These are phyloP conservation scores for Petrocephalus zakoni DNA, from an alignment of 2,113 vertebrate genomes.

Conservation along the genomic window DNA sequence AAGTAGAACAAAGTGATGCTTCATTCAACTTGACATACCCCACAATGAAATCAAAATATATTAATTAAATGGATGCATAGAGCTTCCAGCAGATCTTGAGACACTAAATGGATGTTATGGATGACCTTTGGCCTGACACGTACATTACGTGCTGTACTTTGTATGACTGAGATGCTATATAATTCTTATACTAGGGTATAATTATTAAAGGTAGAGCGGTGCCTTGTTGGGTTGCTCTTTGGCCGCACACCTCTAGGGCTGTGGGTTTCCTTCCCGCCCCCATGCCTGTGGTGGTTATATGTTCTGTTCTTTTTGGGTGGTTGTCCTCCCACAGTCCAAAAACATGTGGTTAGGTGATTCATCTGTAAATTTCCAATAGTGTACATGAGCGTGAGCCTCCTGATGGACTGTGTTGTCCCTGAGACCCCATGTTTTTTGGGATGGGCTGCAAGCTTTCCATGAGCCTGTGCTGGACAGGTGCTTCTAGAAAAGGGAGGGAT, in stretches of 20 bases:
- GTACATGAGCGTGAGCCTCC: background rate
- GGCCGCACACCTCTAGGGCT: background rate
- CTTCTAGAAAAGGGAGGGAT: background rate
- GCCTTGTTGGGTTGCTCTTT: background rate
- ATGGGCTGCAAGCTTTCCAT: background rate
- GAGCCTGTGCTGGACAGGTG: background rate
- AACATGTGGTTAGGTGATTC: background rate
- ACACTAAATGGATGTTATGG: background rate
- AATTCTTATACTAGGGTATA: background rate
- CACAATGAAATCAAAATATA: background rate
- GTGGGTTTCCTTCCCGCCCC: background rate
- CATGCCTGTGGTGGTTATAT: background rate
- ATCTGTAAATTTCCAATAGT: background rate
- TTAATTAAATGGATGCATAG: background rate
- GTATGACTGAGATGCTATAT: background rate
- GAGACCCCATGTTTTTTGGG: background rate
- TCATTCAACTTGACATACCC: background rate
- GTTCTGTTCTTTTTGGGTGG: background rate
- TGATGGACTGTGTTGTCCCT: background rate
- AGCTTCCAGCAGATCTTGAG: background rate
- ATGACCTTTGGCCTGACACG: background rate
- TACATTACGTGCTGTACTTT: background rate
- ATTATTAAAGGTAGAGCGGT: background rate
- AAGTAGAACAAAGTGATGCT: background rate
- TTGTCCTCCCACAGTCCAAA: background rate